These are phyloP conservation scores for Geococcyx californianus DNA, from an alignment of 2,113 vertebrate genomes.

Conservation along the genomic window DNA sequence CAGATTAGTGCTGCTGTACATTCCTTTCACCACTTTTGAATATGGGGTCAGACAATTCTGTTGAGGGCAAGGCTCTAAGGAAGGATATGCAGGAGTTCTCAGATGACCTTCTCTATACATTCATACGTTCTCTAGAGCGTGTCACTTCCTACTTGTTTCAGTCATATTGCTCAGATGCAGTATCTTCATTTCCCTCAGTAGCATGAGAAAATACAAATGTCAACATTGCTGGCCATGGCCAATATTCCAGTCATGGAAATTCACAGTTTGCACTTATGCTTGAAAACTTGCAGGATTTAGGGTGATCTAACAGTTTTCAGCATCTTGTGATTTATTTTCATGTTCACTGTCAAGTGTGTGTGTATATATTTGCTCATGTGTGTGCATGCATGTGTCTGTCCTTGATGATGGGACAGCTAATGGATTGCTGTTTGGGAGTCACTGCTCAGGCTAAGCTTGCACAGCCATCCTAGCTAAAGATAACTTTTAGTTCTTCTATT, in stretches of 20 bases:
- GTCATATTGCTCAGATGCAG: not conserved
- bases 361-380: not conserved
- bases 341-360: not conserved
- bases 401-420: not conserved
- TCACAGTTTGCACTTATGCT: not conserved
- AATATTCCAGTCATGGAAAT: not conserved
- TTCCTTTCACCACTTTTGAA: constrained; percentile 28
- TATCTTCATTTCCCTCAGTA: not conserved
- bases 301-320: not conserved
- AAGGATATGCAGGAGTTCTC: not conserved
- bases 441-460: not conserved
- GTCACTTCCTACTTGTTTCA: constrained; percentile 2
- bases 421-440: not conserved
- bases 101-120: not conserved
- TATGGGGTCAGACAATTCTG: not conserved
- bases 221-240: not conserved
- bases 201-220: not conserved
- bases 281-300: not conserved
- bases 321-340: not conserved
- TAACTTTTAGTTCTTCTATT: not conserved
- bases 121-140: not conserved
- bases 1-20: not conserved
- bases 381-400: rapidly evolving
- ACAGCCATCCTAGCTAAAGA: not conserved
- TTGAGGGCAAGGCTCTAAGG: not conserved